Percentiles rank a stretch among this genome's conserved stretches.
Evolutionary conservation across 1,140 invertebrate genomes (phyloP).

Genomic region (Drosophila melanogaster): Release_6_plus_ISO1_MT NT_037436.4:14460001-14460500

Average conservation of each 20-base stretch:
- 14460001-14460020: background rate
- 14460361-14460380: slow-evolving; percentile 30
- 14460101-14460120: slow-evolving; percentile 15
- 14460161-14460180: slow-evolving; percentile 7
- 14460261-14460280: slow-evolving; percentile 81
- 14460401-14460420: slow-evolving; percentile 70
- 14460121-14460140: slow-evolving; percentile 16
- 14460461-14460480: slow-evolving; percentile 70
- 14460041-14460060: slow-evolving; percentile 49
- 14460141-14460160: slow-evolving; percentile 43
- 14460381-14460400: slow-evolving; percentile 65
- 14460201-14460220: slow-evolving; percentile 47
- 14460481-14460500: slow-evolving; percentile 36
- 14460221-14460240: slow-evolving; percentile 68
- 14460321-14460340: slow-evolving; percentile 51
- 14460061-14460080: slow-evolving; percentile 54
- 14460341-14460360: slow-evolving; percentile 46
- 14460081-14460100: slow-evolving; percentile 47
- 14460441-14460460: slow-evolving; percentile 52
- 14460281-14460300: slow-evolving; percentile 78
- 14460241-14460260: slow-evolving; percentile 81
- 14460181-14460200: slow-evolving; percentile 39
- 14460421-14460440: slow-evolving; percentile 30
- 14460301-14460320: slow-evolving; percentile 61
- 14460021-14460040: slow-evolving; percentile 37